These are phyloP conservation scores for Pleuronectes platessa DNA, from an alignment of 2,113 vertebrate genomes.

Conservation along the genomic window DNA sequence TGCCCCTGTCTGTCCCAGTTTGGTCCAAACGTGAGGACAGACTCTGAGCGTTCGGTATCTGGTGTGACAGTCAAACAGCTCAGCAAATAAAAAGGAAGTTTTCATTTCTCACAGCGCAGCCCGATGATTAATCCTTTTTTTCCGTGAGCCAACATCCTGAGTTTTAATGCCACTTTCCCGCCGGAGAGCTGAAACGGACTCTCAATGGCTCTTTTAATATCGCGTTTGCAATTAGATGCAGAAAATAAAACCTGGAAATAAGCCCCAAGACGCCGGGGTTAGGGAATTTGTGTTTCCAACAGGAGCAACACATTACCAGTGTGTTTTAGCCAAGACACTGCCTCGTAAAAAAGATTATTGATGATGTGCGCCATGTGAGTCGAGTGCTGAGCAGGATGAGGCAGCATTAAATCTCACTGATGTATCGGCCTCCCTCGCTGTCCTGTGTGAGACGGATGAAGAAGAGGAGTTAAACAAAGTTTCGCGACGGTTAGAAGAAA, in stretches of 20 bases:
- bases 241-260: constrained; percentile 30
- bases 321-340: constrained; percentile 54
- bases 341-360: constrained; percentile 66
- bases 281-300: constrained; percentile 30
- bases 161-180: constrained; percentile 24
- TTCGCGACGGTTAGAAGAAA: neutral
- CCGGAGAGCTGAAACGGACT: constrained; percentile 6
- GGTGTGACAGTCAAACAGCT: neutral
- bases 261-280: constrained; percentile 23
- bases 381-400: constrained; percentile 46
- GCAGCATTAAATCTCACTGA: constrained; percentile 70
- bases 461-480: constrained; percentile 41
- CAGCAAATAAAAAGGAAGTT: constrained; percentile 37
- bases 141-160: constrained; percentile 11
- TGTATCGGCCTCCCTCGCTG: constrained; percentile 40
- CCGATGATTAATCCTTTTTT: constrained; percentile 10
- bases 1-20: too few species aligned
- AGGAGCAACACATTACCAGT: constrained; percentile 51
- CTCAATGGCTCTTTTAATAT: constrained; percentile 24
- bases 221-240: constrained; percentile 46
- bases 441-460: constrained; percentile 22
- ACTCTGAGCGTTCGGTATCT: too few species aligned
- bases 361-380: constrained; percentile 64
- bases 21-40: too few species aligned
- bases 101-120: constrained; percentile 2